Conservation (phyloP, 2,113 vertebrate genomes). For the Mus spicilegus region DNA sequence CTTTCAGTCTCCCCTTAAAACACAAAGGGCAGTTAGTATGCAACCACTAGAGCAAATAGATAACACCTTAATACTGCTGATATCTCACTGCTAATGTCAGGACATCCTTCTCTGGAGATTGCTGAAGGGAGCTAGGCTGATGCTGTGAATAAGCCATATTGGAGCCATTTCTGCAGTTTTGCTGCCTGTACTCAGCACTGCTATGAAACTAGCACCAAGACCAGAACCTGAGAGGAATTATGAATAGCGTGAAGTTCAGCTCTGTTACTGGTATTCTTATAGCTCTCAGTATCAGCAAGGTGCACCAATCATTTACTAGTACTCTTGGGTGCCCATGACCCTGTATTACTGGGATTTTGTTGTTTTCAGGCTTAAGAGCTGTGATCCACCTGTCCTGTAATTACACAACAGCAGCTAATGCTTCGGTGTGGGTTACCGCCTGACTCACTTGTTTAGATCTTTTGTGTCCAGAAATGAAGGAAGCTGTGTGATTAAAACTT, state of each 20-base stretch:
- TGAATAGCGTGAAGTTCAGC: background rate
- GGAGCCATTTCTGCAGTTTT: background rate
- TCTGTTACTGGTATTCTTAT: slow-evolving; percentile 10
- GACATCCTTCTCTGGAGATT: background rate
- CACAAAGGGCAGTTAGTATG: background rate
- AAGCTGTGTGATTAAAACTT: slow-evolving; percentile 58
- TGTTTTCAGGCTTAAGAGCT: slow-evolving; percentile 59
- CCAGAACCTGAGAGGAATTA: background rate
- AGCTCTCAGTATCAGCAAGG: background rate
- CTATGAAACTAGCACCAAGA: slow-evolving; percentile 35
- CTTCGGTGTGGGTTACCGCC: slow-evolving; percentile 48
- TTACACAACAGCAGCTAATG: slow-evolving; percentile 66
- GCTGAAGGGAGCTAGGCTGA: background rate
- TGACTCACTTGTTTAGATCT: slow-evolving; percentile 77
- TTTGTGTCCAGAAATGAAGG: slow-evolving; percentile 70
- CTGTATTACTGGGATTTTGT: slow-evolving; percentile 35
- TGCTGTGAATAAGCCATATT: background rate
- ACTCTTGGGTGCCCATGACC: slow-evolving; percentile 20
- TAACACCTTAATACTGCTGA: background rate
- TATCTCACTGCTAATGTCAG: background rate
- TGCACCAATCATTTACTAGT: background rate
- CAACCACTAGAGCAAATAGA: background rate
- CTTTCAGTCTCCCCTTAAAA: slow-evolving; percentile 37
- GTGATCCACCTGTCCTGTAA: slow-evolving; percentile 55
- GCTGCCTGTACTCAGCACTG: background rate